These are phyloP conservation scores for Nothoprocta perdicaria DNA, from an alignment of 2,113 vertebrate species.

Conservation along the genomic window DNA sequence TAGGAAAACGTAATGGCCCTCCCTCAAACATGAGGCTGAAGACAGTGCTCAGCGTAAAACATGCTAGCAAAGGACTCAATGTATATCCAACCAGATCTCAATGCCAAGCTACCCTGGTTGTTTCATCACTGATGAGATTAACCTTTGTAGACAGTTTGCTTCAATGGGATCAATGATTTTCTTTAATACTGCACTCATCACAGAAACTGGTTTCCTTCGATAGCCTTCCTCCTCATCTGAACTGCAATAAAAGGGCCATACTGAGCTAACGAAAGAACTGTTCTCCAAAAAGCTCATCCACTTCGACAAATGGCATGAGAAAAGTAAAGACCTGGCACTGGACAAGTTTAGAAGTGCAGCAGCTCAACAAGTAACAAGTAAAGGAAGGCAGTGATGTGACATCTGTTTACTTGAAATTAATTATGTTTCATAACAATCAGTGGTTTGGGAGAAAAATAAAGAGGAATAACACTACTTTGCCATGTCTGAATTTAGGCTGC, in stretches of 20 bases:
- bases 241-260: neutral
- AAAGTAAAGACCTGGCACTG: neutral
- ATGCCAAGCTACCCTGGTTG: neutral
- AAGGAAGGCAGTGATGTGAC: neutral
- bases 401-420: neutral
- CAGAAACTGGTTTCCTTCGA: neutral
- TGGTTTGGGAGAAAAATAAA: neutral
- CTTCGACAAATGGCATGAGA: slow-evolving; percentile 47
- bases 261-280: neutral
- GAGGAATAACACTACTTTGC: neutral
- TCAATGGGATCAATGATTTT: neutral
- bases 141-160: neutral
- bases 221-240: neutral
- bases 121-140: neutral
- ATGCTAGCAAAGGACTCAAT: neutral
- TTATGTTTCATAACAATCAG: neutral
- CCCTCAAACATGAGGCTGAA: neutral
- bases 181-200: neutral
- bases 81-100: neutral
- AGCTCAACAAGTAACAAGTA: neutral
- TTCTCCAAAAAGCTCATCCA: neutral
- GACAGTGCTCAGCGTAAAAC: neutral
- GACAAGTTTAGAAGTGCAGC: slow-evolving; percentile 6
- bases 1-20: accelerated
- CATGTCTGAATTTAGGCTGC: neutral